Conservation (phyloP, 2,888 invertebrate species). For the Phyllotreta striolata region DNA sequence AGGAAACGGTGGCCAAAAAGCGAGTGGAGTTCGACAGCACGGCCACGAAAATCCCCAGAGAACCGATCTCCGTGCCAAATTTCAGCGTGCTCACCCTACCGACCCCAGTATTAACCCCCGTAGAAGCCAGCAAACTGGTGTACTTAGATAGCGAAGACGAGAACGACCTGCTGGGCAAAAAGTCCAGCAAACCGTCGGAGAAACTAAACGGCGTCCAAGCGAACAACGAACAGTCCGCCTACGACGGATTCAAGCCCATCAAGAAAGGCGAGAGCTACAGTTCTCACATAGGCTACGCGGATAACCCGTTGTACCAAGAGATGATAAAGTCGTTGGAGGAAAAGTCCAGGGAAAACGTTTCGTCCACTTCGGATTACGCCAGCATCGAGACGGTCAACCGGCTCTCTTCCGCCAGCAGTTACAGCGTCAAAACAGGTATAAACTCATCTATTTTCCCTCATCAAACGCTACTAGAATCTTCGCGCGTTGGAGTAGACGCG, state of each 20-base stretch:
- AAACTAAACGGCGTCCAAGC: slow-evolving; percentile 25
- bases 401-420: slow-evolving; percentile 63
- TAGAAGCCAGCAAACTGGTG: slow-evolving; percentile 73
- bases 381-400: slow-evolving; percentile 74
- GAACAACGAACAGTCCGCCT: slow-evolving; percentile 53
- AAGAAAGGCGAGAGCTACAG: slow-evolving; percentile 66
- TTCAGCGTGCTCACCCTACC: slow-evolving; percentile 70
- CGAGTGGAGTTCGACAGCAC: slow-evolving; percentile 57
- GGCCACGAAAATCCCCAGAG: slow-evolving; percentile 65
- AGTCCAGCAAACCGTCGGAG: slow-evolving; percentile 4
- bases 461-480: too few relatives aligned
- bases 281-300: slow-evolving; percentile 64
- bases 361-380: slow-evolving; percentile 79
- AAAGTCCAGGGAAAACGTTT: slow-evolving; percentile 64
- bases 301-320: slow-evolving; percentile 64
- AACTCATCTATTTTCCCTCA: too few relatives aligned
- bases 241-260: slow-evolving; percentile 64
- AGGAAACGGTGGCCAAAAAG: slow-evolving; percentile 48
- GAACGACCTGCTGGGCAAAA: slow-evolving; percentile 43
- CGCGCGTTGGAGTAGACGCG: not conserved
- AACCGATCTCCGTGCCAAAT: slow-evolving; percentile 79
- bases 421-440: slow-evolving; percentile 58
- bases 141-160: slow-evolving; percentile 74
- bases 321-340: slow-evolving; percentile 68
- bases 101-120: slow-evolving; percentile 72